These are phyloP conservation scores for Monoplex corrugatus DNA, from an alignment of 2,888 invertebrate species.

Conservation along the genomic window DNA sequence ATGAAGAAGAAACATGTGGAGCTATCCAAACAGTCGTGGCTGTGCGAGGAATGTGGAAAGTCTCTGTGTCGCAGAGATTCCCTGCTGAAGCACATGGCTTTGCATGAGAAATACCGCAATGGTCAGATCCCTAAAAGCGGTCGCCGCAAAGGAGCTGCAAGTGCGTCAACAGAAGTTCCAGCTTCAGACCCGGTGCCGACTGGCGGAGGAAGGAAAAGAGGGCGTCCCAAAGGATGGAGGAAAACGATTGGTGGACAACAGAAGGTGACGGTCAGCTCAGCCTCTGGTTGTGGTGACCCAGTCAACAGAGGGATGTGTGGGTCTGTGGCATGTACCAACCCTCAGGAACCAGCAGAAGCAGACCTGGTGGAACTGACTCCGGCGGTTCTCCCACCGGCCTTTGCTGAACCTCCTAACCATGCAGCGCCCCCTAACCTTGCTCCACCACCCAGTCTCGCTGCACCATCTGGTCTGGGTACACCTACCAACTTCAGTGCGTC, in stretches of 20 bases:
- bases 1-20: not conserved
- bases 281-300: too few species aligned
- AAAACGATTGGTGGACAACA: not conserved
- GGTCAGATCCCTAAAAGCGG: constrained; percentile 11
- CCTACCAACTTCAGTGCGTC: too few species aligned
- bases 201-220: not conserved
- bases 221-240: not conserved
- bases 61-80: constrained; percentile 24
- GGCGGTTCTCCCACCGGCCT: too few species aligned
- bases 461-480: too few species aligned
- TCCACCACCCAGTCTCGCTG: too few species aligned
- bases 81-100: constrained; percentile 28
- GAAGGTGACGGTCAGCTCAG: not conserved
- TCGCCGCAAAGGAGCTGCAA: constrained; percentile 13
- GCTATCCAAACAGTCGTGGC: constrained; percentile 14
- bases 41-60: constrained; percentile 43
- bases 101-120: constrained; percentile 27
- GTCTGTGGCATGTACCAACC: not conserved
- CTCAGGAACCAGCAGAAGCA: not conserved
- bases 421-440: too few species aligned
- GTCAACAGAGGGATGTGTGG: too few species aligned
- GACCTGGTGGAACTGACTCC: not conserved
- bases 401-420: too few species aligned
- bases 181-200: too few species aligned
- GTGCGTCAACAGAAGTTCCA: not conserved